phyloP scores from a whole-genome alignment of 2,888 invertebrate species.

The Neoascia interrupta region DNA sequence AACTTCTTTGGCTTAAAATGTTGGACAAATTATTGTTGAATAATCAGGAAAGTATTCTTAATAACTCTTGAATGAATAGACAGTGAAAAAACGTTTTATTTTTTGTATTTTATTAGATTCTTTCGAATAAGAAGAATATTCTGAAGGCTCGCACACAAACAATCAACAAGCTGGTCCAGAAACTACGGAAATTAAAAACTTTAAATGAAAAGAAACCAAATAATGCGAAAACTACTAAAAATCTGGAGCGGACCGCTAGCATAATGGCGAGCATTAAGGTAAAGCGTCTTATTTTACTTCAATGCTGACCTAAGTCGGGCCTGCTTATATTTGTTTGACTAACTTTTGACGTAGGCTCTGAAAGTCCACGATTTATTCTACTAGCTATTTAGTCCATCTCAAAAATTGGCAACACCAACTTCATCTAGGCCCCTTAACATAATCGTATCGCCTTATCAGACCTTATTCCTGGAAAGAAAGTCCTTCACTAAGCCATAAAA shows the following conservation, averaged over 20 bases:
- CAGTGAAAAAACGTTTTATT: too few relatives aligned
- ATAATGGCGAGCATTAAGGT: slow-evolving; percentile 74
- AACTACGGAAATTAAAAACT: slow-evolving; percentile 75
- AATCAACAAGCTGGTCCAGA: slow-evolving; percentile 76
- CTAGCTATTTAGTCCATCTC: too few relatives aligned
- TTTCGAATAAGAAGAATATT: slow-evolving; percentile 76
- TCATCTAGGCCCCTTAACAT: too few relatives aligned
- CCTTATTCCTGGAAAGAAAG: too few relatives aligned
- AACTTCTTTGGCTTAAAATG: slow-evolving; percentile 71
- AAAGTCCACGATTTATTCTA: neutral
- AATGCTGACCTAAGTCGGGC: too few relatives aligned
- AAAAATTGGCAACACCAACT: too few relatives aligned
- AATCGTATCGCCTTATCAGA: too few relatives aligned
- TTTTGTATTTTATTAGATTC: slow-evolving; percentile 71
- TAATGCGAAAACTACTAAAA: slow-evolving; percentile 72
- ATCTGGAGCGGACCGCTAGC: slow-evolving; percentile 72
- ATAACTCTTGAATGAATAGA: neutral
- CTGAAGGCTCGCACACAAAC: slow-evolving; percentile 74
- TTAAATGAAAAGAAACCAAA: slow-evolving; percentile 73
- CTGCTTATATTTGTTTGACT: too few relatives aligned
- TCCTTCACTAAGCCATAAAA: too few relatives aligned
- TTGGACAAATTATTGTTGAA: slow-evolving; percentile 77
- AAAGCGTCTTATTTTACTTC: neutral
- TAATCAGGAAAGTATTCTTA: slow-evolving; percentile 74
- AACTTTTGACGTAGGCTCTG: too few relatives aligned